Conservation (phyloP, 2,113 vertebrate species). For the Saccopteryx leptura region DNA sequence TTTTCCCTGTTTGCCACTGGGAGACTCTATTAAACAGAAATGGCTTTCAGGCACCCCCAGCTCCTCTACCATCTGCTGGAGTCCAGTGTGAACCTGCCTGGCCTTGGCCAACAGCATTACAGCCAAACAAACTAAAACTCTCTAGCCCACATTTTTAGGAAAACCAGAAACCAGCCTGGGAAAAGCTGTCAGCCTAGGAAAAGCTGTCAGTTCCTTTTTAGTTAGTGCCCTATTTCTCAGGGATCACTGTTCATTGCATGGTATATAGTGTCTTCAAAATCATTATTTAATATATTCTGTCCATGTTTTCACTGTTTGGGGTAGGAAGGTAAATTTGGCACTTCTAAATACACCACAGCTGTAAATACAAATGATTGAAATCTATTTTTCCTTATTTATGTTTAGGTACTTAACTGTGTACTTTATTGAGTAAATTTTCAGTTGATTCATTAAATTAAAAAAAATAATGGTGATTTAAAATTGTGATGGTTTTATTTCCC, state of each 20-base stretch:
- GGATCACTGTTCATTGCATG: background rate
- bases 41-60: no score
- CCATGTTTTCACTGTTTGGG: background rate
- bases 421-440: background rate
- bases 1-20: no score
- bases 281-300: background rate
- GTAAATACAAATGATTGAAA: background rate
- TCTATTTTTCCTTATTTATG: background rate
- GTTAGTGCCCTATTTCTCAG: background rate
- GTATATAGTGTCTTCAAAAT: background rate
- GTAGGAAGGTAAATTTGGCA: background rate
- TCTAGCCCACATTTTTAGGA: background rate
- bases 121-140: background rate
- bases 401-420: background rate
- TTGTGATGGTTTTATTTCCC: background rate
- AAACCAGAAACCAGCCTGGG: background rate
- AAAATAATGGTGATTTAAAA: background rate
- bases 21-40: no score
- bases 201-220: background rate
- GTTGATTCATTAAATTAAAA: background rate
- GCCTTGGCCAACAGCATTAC: no score
- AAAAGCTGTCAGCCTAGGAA: background rate
- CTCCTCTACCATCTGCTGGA: no score
- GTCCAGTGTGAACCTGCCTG: no score
- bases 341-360: background rate